These are phyloP conservation scores for Tenualosa thibaudeaui DNA, from an alignment of 2,797 vertebrate genomes.

Conservation along the genomic window DNA sequence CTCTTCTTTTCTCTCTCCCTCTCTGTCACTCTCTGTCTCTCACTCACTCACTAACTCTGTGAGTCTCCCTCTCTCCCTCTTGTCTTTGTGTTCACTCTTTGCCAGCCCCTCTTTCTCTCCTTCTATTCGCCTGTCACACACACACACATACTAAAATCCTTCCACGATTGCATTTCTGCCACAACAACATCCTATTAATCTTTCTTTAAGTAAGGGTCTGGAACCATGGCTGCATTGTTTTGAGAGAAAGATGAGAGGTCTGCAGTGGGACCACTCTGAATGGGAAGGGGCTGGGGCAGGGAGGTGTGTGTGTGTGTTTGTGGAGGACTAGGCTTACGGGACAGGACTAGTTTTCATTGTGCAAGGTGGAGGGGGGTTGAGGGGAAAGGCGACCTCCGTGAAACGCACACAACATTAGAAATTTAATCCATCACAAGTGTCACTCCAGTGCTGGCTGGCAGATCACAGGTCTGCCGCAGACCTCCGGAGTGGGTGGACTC, in stretches of 20 bases:
- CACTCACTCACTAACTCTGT: background rate
- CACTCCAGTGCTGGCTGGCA: conserved; percentile 45
- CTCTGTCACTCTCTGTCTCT: background rate
- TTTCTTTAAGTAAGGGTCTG: conserved; percentile 68
- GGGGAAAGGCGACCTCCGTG: conserved; percentile 48
- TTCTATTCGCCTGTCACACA: conserved; percentile 59
- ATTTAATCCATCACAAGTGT: conserved; percentile 58
- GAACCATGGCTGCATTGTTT: conserved; percentile 59
- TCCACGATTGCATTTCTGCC: conserved; percentile 67
- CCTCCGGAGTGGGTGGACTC: conserved; percentile 54
- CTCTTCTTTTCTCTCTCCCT: conserved; percentile 34
- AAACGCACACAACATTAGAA: conserved; percentile 68
- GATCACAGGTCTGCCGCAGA: conserved; percentile 11
- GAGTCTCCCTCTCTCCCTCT: background rate
- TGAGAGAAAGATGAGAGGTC: conserved; percentile 57
- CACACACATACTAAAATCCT: conserved; percentile 53
- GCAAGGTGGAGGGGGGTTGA: conserved; percentile 50
- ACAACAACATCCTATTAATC: conserved; percentile 72
- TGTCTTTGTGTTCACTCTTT: conserved; percentile 64
- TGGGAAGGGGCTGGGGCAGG: background rate
- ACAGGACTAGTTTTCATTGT: conserved; percentile 60
- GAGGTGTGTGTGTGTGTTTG: conserved; percentile 29
- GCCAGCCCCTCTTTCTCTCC: conserved; percentile 40
- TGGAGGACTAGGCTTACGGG: conserved; percentile 35
- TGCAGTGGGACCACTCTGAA: conserved; percentile 18